A percentile compares a stretch with the other conserved stretches of the same genome.
Conservation (phyloP, 2,113 vertebrate genomes). For the Stercorarius parasiticus region DNA sequence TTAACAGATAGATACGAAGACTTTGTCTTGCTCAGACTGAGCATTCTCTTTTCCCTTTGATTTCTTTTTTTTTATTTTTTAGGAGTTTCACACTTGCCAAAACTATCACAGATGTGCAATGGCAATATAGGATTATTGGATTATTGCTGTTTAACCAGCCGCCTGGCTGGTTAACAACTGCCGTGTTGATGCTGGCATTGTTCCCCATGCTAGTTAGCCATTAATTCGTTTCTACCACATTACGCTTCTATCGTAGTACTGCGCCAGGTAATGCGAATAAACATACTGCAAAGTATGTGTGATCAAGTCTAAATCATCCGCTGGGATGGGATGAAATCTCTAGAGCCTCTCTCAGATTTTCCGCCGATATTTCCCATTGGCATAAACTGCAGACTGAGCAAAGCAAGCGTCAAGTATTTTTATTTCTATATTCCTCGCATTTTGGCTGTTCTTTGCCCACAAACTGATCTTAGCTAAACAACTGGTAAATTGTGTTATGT, state of each 20-base stretch:
- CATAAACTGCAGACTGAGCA: background rate
- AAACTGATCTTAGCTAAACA: background rate
- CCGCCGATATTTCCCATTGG: background rate
- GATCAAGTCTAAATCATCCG: background rate
- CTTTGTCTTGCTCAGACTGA: background rate
- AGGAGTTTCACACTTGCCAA: background rate
- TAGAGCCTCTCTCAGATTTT: background rate
- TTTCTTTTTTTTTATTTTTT: background rate
- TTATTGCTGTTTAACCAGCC: background rate
- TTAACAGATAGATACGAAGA: background rate
- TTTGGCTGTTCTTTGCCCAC: background rate
- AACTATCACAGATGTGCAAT: background rate
- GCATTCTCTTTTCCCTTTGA: background rate
- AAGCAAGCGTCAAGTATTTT: background rate
- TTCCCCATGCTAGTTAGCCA: background rate
- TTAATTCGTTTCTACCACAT: background rate
- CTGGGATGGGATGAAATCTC: background rate
- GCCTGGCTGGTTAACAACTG: background rate
- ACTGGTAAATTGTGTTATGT: background rate
- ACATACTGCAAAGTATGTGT: background rate
- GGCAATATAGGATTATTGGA: background rate
- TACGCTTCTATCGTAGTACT: background rate
- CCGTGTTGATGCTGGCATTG: background rate
- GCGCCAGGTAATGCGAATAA: background rate
- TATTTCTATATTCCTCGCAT: background rate